A percentile compares a stretch with the other conserved stretches of the same genome.
phyloP scores from a whole-genome alignment of 2,797 vertebrate genomes.

The Rallus crepitans region DNA sequence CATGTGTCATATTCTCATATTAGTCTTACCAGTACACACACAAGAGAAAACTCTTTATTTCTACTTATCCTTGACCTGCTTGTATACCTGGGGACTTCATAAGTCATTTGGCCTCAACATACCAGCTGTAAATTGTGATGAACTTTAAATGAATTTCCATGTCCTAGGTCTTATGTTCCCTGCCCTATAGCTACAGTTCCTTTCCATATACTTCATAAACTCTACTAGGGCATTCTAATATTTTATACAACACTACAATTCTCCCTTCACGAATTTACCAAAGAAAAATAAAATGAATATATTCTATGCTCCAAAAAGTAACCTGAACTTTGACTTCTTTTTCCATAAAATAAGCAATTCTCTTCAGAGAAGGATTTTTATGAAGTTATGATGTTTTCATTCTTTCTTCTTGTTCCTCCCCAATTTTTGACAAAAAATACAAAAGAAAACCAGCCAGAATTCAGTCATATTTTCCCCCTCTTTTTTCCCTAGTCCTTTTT shows the following conservation, averaged over 20 bases:
- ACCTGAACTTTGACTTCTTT: constrained; percentile 5
- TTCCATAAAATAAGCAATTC: neutral
- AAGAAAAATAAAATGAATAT: constrained; percentile 10
- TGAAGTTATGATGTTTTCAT: neutral
- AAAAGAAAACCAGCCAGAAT: neutral
- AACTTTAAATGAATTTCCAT: constrained; percentile 14
- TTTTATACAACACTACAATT: neutral
- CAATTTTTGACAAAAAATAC: neutral
- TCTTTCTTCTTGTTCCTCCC: neutral
- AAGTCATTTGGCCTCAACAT: neutral
- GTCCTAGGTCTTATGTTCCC: neutral
- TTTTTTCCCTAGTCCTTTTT: neutral
- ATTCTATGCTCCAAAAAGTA: neutral
- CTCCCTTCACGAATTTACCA: neutral
- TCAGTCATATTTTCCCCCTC: fast-evolving
- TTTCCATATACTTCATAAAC: constrained; percentile 2
- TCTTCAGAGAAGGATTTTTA: neutral
- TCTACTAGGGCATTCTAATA: neutral
- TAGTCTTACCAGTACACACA: neutral
- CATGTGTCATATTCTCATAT: neutral
- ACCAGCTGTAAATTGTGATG: neutral
- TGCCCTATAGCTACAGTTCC: neutral
- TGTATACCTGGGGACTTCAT: neutral
- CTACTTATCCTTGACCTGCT: neutral
- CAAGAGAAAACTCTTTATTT: neutral